A percentile compares a stretch with the other conserved stretches of the same genome.
Evolutionary conservation across 2,797 vertebrate genomes (phyloP).

Genomic region (Acrossocheilus fasciatus): DNA sequence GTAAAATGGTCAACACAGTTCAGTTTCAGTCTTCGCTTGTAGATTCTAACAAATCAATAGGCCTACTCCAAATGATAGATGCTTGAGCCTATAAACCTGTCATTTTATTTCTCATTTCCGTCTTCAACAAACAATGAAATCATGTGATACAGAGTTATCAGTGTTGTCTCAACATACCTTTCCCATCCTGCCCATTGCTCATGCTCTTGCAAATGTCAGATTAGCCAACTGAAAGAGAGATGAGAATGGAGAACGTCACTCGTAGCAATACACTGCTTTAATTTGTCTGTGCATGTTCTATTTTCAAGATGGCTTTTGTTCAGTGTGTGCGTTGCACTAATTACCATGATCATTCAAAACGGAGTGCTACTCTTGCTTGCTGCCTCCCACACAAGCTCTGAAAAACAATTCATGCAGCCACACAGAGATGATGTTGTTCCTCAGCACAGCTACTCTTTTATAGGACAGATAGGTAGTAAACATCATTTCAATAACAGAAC

Average conservation of each 20-base stretch:
- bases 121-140: neutral
- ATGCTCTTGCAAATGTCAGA: conserved; percentile 7
- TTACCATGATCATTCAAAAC: conserved; percentile 67
- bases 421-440: conserved; percentile 33
- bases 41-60: neutral
- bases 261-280: conserved; percentile 46
- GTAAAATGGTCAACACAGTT: neutral
- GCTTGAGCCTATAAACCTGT: neutral
- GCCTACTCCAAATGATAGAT: neutral
- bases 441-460: conserved; percentile 22
- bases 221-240: conserved; percentile 19
- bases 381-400: conserved; percentile 57
- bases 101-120: neutral
- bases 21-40: neutral
- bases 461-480: conserved; percentile 42
- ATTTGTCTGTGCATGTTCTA: conserved; percentile 42
- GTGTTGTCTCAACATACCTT: neutral
- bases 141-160: neutral
- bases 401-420: conserved; percentile 55
- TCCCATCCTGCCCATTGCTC: neutral
- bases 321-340: conserved; percentile 57
- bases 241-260: conserved; percentile 13
- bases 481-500: conserved; percentile 34
- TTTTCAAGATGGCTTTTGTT: conserved; percentile 59
- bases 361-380: conserved; percentile 55